Evolutionary conservation across 2,888 invertebrate genomes (phyloP), one percentile per base, ranked within the genome.

Genomic region (Lingula anatina): DNA sequence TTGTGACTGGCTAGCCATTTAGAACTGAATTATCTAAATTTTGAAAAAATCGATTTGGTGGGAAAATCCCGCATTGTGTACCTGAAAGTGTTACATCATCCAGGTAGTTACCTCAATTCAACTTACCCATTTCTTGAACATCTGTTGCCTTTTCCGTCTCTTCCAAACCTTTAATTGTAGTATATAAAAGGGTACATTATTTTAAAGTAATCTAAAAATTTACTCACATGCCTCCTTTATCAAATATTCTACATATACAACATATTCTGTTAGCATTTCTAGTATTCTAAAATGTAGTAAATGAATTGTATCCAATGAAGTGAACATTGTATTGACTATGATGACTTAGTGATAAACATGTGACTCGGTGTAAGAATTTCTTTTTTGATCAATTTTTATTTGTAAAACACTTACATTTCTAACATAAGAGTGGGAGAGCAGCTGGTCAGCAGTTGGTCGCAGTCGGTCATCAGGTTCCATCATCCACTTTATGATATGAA

Each of bases 401-500:
- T n/a, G n/a, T 31, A 25, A 37, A 7, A 31, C 23, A 49, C 59
- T 45, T 55, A 71, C 67, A 54, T 63, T 64, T 61, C 65, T 59
- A n/a, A 78, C 66, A 44, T 59, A 66, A 12, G 73, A 78, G 56
- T 80, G 73, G 7, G 73, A 63, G 3, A 85, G 65, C 12, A 84
- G 66, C 47, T 82, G 74, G 44, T 80, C 78, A 2, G 81, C 81
- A 23, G 81, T 80, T 3, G 84, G 83, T 53, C 84, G 71, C 47
- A 70, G 65, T 15, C 56, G 57, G 4, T 80, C 80, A 62, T 83
- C 78, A 1, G 81, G 81, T 36, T 78, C 73, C 78, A 84, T 79
- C 84, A 85, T 84, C 55, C 70, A 68, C 50, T 73, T 75, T 39
- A 85, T 81, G 2, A 84, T 73, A 47, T 75, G 62, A 61, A 79